Percentiles rank a stretch among this genome's conserved stretches.
Conservation (phyloP, 2,113 vertebrate genomes). For the Gallinago jamesoni region DNA sequence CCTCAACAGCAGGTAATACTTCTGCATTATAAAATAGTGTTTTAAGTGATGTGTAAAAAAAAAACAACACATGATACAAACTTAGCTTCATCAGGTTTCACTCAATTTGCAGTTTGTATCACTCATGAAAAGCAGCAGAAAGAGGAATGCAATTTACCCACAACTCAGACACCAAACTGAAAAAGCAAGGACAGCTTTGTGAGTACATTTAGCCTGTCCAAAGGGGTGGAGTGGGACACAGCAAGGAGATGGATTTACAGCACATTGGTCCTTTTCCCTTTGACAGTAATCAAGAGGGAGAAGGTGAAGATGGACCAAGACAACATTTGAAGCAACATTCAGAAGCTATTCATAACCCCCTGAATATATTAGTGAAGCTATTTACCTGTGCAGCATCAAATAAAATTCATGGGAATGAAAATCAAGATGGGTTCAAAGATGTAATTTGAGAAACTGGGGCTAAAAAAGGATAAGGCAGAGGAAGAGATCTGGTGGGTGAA, state of each 20-base stretch:
- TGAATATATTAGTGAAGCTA: not conserved
- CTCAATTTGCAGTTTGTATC: not conserved
- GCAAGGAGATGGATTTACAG: not conserved
- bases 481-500: not conserved
- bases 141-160: not conserved
- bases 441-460: not conserved
- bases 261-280: not conserved
- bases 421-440: not conserved
- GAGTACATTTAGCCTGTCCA: not conserved
- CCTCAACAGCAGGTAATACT: constrained; percentile 11
- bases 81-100: not conserved
- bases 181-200: not conserved
- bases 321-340: not conserved
- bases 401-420: not conserved
- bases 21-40: not conserved
- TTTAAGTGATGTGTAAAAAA: not conserved
- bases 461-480: not conserved
- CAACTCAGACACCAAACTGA: not conserved
- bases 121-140: not conserved
- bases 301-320: not conserved
- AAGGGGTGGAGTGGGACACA: not conserved
- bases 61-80: not conserved
- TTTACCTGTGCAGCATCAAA: not conserved
- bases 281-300: not conserved
- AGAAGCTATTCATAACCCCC: not conserved